A percentile compares a stretch with the other conserved stretches of the same genome.
Evolutionary conservation across 2,888 invertebrate species (phyloP).

Genomic region (Philaethria dido): DNA sequence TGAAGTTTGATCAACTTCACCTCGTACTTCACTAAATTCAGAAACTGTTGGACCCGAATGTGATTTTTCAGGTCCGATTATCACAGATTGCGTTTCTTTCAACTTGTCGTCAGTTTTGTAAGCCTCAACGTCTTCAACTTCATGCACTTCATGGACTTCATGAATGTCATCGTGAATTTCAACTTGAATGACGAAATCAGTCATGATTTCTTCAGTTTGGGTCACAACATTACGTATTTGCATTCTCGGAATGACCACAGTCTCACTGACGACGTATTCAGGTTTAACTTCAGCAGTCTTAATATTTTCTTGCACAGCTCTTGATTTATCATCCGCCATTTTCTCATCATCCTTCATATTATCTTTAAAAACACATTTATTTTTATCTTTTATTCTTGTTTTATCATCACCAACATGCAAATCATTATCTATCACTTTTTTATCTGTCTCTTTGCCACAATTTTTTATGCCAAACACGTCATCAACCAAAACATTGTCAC

Average conservation of each 20-base stretch:
- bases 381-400: neutral
- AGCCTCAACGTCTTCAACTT: constrained; percentile 21
- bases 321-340: neutral
- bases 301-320: neutral
- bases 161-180: constrained; percentile 22
- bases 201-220: constrained; percentile 37
- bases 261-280: constrained; percentile 34
- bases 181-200: constrained; percentile 30
- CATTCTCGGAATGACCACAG: constrained; percentile 34
- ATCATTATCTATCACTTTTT: neutral
- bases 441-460: constrained; percentile 5
- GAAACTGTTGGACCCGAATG: constrained; percentile 30
- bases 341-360: neutral
- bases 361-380: constrained; percentile 6
- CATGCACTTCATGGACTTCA: constrained; percentile 27
- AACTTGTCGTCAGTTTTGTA: constrained; percentile 34
- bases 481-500: constrained; percentile 17
- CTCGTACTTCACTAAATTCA: constrained; percentile 25
- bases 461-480: constrained; percentile 15
- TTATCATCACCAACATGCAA: neutral
- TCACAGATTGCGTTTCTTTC: constrained; percentile 42
- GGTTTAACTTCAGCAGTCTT: constrained; percentile 22
- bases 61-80: constrained; percentile 34
- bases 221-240: constrained; percentile 37
- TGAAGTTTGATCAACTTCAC: constrained; percentile 11